Evolutionary conservation across 2,888 invertebrate species (phyloP).

Genomic region (Acanthococcus lagerstroemiae): DNA sequence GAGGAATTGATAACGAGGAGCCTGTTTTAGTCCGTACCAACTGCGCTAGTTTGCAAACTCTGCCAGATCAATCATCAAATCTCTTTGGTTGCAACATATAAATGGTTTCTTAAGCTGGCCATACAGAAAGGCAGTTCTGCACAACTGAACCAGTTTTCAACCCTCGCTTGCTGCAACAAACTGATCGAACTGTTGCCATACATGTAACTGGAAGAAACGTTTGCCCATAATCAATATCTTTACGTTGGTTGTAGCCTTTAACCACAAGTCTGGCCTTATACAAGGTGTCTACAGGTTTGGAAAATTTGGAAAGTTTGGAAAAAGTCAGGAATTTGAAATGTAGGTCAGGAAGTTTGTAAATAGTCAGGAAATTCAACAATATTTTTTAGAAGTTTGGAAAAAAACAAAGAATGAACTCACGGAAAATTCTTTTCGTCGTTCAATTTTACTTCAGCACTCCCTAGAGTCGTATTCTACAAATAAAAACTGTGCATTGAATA

Average conservation of each 20-base stretch:
- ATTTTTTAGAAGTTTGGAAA: too few relatives aligned
- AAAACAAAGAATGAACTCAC: too few relatives aligned
- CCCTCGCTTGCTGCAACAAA: conserved; percentile 32
- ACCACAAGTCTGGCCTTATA: conserved; percentile 34
- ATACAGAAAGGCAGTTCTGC: conserved; percentile 39
- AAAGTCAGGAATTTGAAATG: too few relatives aligned
- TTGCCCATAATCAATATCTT: conserved; percentile 38
- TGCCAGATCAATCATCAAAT: conserved; percentile 37
- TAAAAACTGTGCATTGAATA: too few relatives aligned
- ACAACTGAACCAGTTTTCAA: conserved; percentile 37
- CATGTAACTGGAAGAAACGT: conserved; percentile 39
- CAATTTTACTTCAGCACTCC: too few relatives aligned
- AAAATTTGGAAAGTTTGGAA: too few relatives aligned
- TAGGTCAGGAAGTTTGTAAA: too few relatives aligned
- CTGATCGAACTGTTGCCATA: conserved; percentile 34
- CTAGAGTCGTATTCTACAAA: too few relatives aligned
- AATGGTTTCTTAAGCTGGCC: conserved; percentile 38
- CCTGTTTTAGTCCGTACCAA: conserved; percentile 41
- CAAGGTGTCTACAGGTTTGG: too few relatives aligned
- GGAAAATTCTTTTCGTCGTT: too few relatives aligned
- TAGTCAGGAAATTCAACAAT: too few relatives aligned
- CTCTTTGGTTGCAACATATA: conserved; percentile 40
- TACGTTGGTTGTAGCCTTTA: conserved; percentile 37
- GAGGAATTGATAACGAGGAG: conserved; percentile 38
- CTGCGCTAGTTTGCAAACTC: conserved; percentile 39